Evolutionary conservation across 2,113 vertebrate species (phyloP).

Genomic region (Desmodus rotundus): DNA sequence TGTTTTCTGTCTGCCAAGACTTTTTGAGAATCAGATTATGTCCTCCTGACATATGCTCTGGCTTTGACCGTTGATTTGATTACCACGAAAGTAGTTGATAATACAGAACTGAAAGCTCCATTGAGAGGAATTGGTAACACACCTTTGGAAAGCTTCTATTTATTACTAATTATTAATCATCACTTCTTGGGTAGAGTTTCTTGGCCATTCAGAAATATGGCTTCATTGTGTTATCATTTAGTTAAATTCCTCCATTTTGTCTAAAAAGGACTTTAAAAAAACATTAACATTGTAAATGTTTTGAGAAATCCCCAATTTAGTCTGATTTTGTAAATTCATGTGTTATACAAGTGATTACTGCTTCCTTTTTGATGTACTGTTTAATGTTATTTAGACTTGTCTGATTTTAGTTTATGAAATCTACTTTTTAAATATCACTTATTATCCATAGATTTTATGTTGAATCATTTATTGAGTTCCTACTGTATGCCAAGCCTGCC

Average conservation of each 20-base stretch:
- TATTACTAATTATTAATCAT: background rate
- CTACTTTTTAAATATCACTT: background rate
- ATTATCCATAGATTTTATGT: background rate
- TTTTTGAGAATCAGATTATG: constrained; percentile 21
- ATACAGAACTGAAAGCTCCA: background rate
- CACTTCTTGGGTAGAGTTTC: background rate
- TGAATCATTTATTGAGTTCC: background rate
- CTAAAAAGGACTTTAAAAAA: background rate
- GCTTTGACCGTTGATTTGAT: constrained; percentile 1
- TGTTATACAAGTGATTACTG: background rate
- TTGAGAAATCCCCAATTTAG: background rate
- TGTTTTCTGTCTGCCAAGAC: background rate
- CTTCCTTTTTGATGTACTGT: background rate
- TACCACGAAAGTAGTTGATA: background rate
- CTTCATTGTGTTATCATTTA: background rate
- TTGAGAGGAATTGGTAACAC: background rate
- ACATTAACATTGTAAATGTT: background rate
- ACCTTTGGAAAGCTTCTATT: background rate
- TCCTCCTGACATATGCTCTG: background rate
- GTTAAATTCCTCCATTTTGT: background rate
- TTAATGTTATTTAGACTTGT: background rate
- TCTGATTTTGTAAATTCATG: background rate
- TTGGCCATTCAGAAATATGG: background rate
- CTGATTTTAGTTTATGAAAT: background rate
- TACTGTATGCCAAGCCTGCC: background rate